Percentiles rank a stretch among this genome's conserved stretches.
These are phyloP conservation scores for Nyctibius grandis DNA, from an alignment of 2,797 vertebrate species.

Conservation along the genomic window DNA sequence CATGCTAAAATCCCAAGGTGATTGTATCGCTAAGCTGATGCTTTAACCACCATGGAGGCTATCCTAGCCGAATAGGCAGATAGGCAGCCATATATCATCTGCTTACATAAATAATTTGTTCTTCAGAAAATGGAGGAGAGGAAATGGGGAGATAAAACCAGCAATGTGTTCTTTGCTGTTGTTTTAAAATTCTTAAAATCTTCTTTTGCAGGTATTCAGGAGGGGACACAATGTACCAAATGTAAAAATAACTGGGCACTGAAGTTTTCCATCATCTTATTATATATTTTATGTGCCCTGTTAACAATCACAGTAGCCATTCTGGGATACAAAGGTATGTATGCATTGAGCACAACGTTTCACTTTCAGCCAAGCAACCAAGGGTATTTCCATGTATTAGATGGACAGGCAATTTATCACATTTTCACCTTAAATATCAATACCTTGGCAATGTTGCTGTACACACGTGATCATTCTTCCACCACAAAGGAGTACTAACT, in stretches of 20 bases:
- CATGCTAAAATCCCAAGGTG: neutral
- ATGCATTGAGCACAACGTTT: neutral
- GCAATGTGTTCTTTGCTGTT: neutral
- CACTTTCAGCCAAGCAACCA: neutral
- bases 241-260: constrained; percentile 97
- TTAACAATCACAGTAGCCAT: constrained; percentile 92
- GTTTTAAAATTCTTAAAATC: constrained; percentile 26
- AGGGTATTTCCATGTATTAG: fast-evolving
- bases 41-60: neutral
- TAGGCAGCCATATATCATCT: neutral
- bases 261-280: constrained; percentile 91
- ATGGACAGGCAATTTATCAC: neutral
- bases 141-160: neutral
- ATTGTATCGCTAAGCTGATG: neutral
- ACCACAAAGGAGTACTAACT: neutral
- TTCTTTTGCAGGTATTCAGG: constrained; percentile 92
- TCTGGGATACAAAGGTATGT: constrained; percentile 94
- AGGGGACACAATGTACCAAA: constrained; percentile 94
- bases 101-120: neutral
- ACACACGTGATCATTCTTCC: neutral
- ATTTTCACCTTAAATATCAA: neutral
- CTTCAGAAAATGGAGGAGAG: neutral
- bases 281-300: constrained; percentile 91
- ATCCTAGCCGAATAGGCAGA: neutral
- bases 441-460: neutral